Percentiles rank a stretch among this genome's conserved stretches.
Conservation (phyloP, 2,797 vertebrate species). For the Lindbergichthys nudifrons region DNA sequence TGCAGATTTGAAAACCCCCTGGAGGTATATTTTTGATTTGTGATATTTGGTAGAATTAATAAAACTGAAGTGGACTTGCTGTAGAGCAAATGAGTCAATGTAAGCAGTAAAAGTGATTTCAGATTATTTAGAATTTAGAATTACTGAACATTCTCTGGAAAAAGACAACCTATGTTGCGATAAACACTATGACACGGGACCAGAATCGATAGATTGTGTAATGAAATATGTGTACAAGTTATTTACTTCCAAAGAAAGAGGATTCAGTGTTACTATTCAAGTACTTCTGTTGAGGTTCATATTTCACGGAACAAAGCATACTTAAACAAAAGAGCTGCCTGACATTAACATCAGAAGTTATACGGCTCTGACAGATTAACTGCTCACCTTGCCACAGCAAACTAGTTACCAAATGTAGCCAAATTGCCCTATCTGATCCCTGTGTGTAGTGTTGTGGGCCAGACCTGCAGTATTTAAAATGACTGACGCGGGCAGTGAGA, state of each 20-base stretch:
- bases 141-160: background rate
- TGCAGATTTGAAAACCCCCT: background rate
- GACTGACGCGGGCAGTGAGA: too few species aligned
- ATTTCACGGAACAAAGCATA: constrained; percentile 5
- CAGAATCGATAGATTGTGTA: background rate
- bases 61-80: background rate
- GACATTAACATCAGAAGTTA: constrained; percentile 39
- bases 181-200: background rate
- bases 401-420: constrained; percentile 23
- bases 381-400: constrained; percentile 57
- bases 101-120: background rate
- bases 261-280: background rate
- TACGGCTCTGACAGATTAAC: constrained; percentile 44
- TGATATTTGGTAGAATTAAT: background rate
- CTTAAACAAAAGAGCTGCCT: constrained; percentile 9
- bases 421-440: constrained; percentile 5
- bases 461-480: background rate
- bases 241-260: background rate
- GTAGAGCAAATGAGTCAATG: background rate
- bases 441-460: background rate
- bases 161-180: background rate
- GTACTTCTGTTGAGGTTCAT: background rate
- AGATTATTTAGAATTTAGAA: background rate
- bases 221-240: background rate
- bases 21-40: background rate